Conservation (phyloP, 2,888 invertebrate species). For the Sarcophaga subvicina region DNA sequence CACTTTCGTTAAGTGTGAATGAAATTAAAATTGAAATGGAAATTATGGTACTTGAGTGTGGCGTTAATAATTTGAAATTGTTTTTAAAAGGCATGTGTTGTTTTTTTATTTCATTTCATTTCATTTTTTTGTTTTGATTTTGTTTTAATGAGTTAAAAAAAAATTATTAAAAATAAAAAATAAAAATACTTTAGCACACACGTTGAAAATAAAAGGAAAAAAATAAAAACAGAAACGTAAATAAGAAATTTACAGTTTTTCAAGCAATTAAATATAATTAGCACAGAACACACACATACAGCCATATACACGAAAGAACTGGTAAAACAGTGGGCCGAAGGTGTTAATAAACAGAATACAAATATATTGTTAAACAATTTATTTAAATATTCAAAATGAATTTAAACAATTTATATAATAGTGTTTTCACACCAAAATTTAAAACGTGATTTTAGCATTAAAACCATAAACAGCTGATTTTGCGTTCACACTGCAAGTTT, state of each 20-base stretch:
- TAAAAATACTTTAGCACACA: not conserved
- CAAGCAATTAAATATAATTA: conserved; percentile 59
- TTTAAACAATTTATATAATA: too few species aligned
- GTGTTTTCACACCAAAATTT: too few species aligned
- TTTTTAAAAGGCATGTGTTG: not conserved
- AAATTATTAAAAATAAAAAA: conserved; percentile 3
- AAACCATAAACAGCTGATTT: too few species aligned
- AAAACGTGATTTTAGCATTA: too few species aligned
- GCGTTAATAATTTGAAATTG: conserved; percentile 37
- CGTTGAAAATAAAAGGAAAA: not conserved
- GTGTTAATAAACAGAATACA: not conserved
- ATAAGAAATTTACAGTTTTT: conserved; percentile 37
- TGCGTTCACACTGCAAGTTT: too few species aligned
- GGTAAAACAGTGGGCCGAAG: conserved; percentile 37
- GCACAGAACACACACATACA: conserved; percentile 6
- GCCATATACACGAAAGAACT: not conserved
- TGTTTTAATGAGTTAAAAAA: not conserved
- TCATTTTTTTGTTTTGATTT: conserved; percentile 9
- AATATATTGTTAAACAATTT: too few species aligned
- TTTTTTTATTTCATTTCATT: too few species aligned
- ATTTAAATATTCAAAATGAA: not conserved
- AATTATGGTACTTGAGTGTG: conserved; percentile 41
- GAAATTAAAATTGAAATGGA: conserved; percentile 21
- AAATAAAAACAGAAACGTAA: conserved; percentile 3
- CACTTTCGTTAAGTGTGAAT: conserved; percentile 36